Evolutionary conservation across 2,797 vertebrate species (phyloP), one percentile per base, ranked within the genome.

Genomic region (Leptatherina wallacei): DNA sequence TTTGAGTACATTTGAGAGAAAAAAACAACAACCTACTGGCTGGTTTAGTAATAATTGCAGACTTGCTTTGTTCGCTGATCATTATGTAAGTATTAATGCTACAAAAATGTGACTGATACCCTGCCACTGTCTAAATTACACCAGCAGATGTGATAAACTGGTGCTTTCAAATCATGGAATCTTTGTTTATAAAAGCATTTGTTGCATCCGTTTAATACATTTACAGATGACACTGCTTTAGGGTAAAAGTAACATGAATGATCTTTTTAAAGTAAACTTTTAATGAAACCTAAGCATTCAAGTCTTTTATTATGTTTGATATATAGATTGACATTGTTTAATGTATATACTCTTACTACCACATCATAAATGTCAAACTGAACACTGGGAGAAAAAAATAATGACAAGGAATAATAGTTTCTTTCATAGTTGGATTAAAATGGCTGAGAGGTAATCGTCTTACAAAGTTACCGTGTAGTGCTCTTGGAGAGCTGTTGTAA

Each of bases 391-490:
- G 49, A 13, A 44, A 61, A 76, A 75, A 51, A 32, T 61, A 77
- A 77, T 61, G 70, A 80, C 30, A 56, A 59, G 64, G 32, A 71
- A 80, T 59, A 75, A 79, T 75, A 24, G 73, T 77, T 85, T 73
- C 68, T 80, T 80, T 73, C 27, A 71, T 91, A 85, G 94, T 91
- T 91, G 87, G 89, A 93, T 95, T 91, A 92, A 91, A 92, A 93
- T 93, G 84, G 73, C 86, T 93, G 54, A 78, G 80, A 64, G 76
- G 73, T 93, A 93, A 94, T 95, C 92, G 84, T 89, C 83, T 94
- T 94, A 91, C 51, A 83, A 90, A 87, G 84, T 91, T 88, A 91
- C 69, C 69, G 77, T 78, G 77, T 52, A 55, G 69, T 75, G 75
- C 42, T 30, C 78, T 79, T 66, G 27, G 57, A 63, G 55, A 71